Evolutionary conservation across 2,888 invertebrate species (phyloP), one percentile per base, ranked within the genome.

Genomic region (Prosopocoilus inquinatus): DNA sequence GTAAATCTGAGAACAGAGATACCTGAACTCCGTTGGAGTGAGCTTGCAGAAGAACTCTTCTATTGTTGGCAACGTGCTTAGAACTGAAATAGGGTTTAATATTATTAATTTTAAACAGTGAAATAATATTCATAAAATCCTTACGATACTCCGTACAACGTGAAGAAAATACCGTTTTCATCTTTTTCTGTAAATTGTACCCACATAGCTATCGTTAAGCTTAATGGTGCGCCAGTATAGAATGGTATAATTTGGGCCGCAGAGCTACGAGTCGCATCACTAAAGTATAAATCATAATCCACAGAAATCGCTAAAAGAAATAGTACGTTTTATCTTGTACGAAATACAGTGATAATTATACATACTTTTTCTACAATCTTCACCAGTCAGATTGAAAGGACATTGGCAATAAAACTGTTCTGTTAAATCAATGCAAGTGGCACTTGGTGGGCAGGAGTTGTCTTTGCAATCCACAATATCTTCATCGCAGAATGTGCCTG

Each of bases 201-300:
- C 98, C 98, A 98, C 86, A 97, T 85, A 12, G 92, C 94, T 50
- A 98, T 83, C 0, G 96, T 94, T 32, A 97, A 76, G 68, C 92
- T 90, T 62, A 86, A 85, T 53, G 88, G 85, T 11, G 84, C 84
- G 2, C 86, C 86, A 9, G 89, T 89, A 65, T 88, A 87, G 79
- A 97, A 95, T 50, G 96, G 96, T 69, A 96, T 91, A 9, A 94
- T 87, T 78, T 96, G 90, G 16, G 94, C 90, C 3, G 96, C 97
- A 66, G 92, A 93, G 58, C 95, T 94, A 9, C 94, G 87, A 9
- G 90, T 82, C 44, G 91, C 87, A 73, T 96, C 95, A 69, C 94
- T 92, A 78, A 98, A 96, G 84, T 93, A 94, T 8, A 98, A 80
- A 74, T 98, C 97, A 75, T 97, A 98, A 77, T 97, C 95, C n/a